These are phyloP conservation scores for Beris morrisii DNA, from an alignment of 2,888 invertebrate species.

Conservation along the genomic window DNA sequence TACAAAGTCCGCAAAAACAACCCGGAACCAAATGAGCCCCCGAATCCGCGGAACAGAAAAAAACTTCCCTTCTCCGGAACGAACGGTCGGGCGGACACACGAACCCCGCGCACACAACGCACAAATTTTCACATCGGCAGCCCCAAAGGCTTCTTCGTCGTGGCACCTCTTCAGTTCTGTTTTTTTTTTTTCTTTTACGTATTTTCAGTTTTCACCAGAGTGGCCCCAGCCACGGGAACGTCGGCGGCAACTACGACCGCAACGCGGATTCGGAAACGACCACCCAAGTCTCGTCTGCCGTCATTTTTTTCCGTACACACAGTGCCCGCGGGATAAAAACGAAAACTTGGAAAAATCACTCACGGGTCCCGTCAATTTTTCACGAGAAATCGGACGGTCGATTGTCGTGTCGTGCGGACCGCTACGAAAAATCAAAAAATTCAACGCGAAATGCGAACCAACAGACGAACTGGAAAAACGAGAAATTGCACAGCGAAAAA, in stretches of 20 bases:
- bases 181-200: constrained; percentile 1
- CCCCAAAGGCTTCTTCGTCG: constrained; percentile 20
- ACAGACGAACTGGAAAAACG: constrained; percentile 25
- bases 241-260: constrained; percentile 7
- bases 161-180: constrained; percentile 15
- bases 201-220: neutral
- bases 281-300: constrained; percentile 21
- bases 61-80: constrained; percentile 12
- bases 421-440: constrained; percentile 16
- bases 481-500: constrained; percentile 11
- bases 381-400: neutral
- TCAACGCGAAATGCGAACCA: constrained; percentile 9
- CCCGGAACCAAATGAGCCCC: neutral
- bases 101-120: neutral
- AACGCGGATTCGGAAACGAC: constrained; percentile 11
- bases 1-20: neutral
- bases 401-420: neutral
- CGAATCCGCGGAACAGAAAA: constrained; percentile 7
- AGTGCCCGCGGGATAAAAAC: constrained; percentile 1
- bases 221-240: constrained; percentile 3
- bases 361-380: constrained; percentile 6
- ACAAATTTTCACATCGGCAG: constrained; percentile 6
- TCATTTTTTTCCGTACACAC: neutral
- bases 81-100: neutral
- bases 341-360: neutral